These are phyloP conservation scores for Oostethus manadensis DNA, from an alignment of 2,113 vertebrate genomes.

Conservation along the genomic window DNA sequence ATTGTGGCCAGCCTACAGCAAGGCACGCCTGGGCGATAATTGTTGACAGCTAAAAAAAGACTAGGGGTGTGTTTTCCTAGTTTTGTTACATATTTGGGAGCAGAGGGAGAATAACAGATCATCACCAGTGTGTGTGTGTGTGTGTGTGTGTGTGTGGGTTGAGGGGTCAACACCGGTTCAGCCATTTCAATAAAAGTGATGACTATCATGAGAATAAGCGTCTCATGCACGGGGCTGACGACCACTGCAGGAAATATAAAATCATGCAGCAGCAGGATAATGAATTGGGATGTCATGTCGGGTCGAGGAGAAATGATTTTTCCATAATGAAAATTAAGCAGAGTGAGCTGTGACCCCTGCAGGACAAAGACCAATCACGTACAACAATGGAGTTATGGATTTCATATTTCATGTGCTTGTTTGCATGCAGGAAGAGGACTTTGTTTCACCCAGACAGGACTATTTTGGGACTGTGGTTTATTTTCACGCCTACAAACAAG, in stretches of 20 bases:
- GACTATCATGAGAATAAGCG: conserved; percentile 6
- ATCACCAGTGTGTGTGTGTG: background rate
- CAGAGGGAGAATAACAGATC: no score
- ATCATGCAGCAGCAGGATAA: background rate
- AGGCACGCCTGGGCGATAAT: no score
- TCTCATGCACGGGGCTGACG: background rate
- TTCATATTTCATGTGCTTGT: no score
- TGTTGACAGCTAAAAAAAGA: no score
- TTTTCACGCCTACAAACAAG: no score
- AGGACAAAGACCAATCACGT: background rate
- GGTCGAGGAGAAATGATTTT: background rate
- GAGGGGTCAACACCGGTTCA: conserved; percentile 5
- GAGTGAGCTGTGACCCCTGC: background rate
- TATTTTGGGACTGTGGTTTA: no score
- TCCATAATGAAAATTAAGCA: background rate
- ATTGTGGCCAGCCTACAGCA: no score
- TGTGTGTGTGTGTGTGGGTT: background rate
- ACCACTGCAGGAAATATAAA: background rate
- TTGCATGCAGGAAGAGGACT: no score
- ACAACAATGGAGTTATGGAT: no score
- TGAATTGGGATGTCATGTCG: background rate
- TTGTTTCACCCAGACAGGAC: no score
- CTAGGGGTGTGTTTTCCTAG: no score
- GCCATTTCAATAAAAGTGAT: conserved; percentile 6
- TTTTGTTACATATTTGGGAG: no score